These are phyloP conservation scores for Zonotrichia albicollis DNA, from an alignment of 2,797 vertebrate species.

Conservation along the genomic window DNA sequence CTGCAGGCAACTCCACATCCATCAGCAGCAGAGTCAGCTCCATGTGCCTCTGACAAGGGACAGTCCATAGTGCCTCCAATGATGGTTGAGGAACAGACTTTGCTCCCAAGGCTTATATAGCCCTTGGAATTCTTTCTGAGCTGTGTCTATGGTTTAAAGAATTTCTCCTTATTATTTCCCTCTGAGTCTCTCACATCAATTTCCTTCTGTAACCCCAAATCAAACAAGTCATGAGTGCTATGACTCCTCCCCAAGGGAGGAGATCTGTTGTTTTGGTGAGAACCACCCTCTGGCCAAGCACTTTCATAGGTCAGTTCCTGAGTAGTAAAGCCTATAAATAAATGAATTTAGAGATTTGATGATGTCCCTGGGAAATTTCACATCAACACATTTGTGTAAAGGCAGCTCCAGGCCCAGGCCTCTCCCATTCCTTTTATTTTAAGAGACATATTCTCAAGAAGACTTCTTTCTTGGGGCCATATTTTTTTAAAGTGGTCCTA, in stretches of 20 bases:
- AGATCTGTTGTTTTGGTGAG: slow-evolving; percentile 23
- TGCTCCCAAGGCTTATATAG: neutral
- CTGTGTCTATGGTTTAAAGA: neutral
- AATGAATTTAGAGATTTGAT: neutral
- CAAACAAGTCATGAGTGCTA: neutral
- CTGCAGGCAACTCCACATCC: neutral
- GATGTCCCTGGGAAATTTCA: slow-evolving; percentile 4
- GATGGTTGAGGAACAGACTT: neutral
- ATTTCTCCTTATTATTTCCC: neutral
- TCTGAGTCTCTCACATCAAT: neutral
- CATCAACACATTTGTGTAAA: neutral
- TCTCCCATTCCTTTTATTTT: slow-evolving; percentile 40
- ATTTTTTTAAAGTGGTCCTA: slow-evolving; percentile 68
- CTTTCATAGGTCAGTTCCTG: slow-evolving; percentile 28
- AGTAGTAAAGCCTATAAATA: slow-evolving; percentile 12
- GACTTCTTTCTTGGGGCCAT: slow-evolving; percentile 61
- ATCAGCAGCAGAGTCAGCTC: neutral
- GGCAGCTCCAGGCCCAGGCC: neutral
- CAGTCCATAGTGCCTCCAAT: neutral
- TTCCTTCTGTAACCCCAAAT: neutral
- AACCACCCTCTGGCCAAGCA: slow-evolving; percentile 25
- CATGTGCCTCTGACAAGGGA: neutral
- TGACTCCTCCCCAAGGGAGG: slow-evolving; percentile 36
- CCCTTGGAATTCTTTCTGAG: neutral
- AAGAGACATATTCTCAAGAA: neutral